phyloP scores from a whole-genome alignment of 1,140 invertebrate genomes.

The Anoplolepis gracilipes region DNA sequence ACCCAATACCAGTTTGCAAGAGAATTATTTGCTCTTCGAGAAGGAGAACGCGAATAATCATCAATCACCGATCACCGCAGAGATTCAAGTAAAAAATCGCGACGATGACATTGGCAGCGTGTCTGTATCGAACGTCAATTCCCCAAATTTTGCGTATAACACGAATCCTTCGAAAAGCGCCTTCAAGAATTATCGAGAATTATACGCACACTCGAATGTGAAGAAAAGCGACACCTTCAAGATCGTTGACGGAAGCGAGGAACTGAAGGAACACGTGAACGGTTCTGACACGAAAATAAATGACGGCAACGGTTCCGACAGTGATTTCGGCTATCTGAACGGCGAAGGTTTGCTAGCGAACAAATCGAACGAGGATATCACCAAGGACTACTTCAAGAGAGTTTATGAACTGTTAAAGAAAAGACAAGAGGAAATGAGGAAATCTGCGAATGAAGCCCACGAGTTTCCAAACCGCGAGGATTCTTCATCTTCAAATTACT shows the following conservation, averaged over 20 bases:
- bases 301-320: neutral
- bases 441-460: conserved; percentile 29
- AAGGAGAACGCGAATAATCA: neutral
- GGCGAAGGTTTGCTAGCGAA: conserved; percentile 62
- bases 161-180: conserved; percentile 73
- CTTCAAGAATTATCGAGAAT: conserved; percentile 66
- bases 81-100: conserved; percentile 46
- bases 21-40: conserved; percentile 77
- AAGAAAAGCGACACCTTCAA: conserved; percentile 83
- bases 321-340: conserved; percentile 39
- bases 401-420: conserved; percentile 82
- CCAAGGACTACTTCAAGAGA: conserved; percentile 81
- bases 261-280: conserved; percentile 22
- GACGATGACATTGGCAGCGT: neutral
- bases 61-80: neutral
- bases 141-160: conserved; percentile 76
- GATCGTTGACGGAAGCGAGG: conserved; percentile 79
- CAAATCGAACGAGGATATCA: conserved; percentile 77
- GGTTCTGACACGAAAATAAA: conserved; percentile 33
- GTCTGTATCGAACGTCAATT: conserved; percentile 23
- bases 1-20: conserved; percentile 76
- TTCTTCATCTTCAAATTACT: conserved; percentile 74
- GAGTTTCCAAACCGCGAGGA: conserved; percentile 66
- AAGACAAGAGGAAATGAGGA: conserved; percentile 72
- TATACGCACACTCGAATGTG: conserved; percentile 76